Base-by-base conservation (phyloP, 1,140 invertebrate genomes). In the Drosophila pseudoobscura region DNA sequence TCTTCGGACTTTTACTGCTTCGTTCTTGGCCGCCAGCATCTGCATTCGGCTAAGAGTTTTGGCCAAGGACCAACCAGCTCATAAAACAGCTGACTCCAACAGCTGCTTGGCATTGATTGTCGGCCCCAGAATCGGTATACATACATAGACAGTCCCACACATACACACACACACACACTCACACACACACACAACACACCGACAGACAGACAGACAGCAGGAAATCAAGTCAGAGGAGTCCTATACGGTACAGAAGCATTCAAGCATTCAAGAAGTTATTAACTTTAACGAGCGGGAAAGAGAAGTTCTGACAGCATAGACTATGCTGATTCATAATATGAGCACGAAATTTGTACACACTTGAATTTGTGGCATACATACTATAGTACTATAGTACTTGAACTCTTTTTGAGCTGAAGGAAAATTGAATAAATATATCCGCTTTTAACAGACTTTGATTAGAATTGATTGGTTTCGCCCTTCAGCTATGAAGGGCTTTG, bases 21-120 rank as follows among this genome's bases (percentile, higher is more conserved):
- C 44, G 53, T 49, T 70, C 64, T 63, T 50, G 29, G 54, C 6
- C 41, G 50, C 6, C 50, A 50, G 1, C 20, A 20, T 20, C 20
- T 20, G 15, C 52, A 46, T 11, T 35, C 35, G 24, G 24, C 31
- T 58, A 35, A 46, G 59, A 43, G 57, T 68, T 60, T 60, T 73
- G 80, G 50, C 75, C 75, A 85, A 78, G 82, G 39, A 87, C 77
- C 80, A 88, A 84, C 83, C 41, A 75, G 51, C 47, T 58, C 54
- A 70, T 77, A 70, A 78, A 87, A 88, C 83, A 88, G 83, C 83
- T 88, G 83, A 88, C 83, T 88, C 66, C 78, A 88, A 88, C 88
- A 88, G 64, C 78, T 84, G 88, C 72, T 83, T 88, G 83, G 75
- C 64, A 83, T 56, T 39, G 11, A 13, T 13, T 13, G 11, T 39